Percentiles rank a stretch among this genome's conserved stretches.
Conservation (phyloP, 2,113 vertebrate species). For the Albula goreensis region DNA sequence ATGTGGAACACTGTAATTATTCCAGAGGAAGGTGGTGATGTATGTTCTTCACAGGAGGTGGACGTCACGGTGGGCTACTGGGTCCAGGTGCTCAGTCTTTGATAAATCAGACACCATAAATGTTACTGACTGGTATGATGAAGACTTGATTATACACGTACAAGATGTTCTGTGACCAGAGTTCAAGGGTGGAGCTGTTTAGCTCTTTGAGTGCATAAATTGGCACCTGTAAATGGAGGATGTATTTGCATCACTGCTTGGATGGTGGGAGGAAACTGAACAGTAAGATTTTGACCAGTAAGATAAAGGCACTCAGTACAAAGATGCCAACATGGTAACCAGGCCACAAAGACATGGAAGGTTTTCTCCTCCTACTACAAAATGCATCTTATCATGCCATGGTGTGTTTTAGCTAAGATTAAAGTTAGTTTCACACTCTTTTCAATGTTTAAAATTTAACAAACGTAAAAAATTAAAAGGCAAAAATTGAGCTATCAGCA, state of each 20-base stretch:
- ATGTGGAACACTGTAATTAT: conserved; percentile 27
- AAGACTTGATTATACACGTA: not conserved
- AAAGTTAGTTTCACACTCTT: too few species aligned
- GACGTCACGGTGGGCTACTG: not conserved
- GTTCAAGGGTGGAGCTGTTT: not conserved
- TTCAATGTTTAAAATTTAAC: too few species aligned
- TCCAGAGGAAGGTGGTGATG: conserved; percentile 25
- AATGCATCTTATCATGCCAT: not conserved
- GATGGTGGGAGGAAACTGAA: not conserved
- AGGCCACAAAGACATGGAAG: not conserved
- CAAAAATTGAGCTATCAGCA: too few species aligned
- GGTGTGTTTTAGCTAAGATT: too few species aligned
- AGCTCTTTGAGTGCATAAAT: not conserved
- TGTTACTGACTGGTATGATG: not conserved
- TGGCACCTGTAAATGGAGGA: not conserved
- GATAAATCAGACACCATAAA: not conserved
- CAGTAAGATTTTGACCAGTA: too few species aligned
- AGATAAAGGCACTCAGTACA: too few species aligned
- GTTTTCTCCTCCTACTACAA: not conserved
- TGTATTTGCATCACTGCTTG: not conserved
- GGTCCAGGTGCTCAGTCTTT: not conserved
- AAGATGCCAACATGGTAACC: too few species aligned
- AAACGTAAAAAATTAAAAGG: too few species aligned
- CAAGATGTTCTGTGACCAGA: not conserved
- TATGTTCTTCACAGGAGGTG: not conserved